These are phyloP conservation scores for Ditula angustiorana DNA, from an alignment of 2,888 invertebrate genomes.

Conservation along the genomic window DNA sequence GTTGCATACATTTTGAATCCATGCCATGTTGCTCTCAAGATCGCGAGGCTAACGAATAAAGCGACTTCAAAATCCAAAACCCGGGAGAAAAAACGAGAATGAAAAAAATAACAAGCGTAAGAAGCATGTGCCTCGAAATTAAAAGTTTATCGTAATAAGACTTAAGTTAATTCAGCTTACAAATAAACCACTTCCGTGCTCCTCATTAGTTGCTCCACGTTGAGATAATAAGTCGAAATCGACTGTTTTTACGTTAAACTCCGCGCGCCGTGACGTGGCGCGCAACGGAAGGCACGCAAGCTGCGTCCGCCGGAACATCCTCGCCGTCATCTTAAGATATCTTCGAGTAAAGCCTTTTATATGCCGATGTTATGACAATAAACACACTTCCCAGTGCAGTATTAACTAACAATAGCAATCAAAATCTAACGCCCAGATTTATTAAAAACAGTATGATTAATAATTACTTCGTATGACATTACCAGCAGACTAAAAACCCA, in stretches of 20 bases:
- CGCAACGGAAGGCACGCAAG: slow-evolving; percentile 68
- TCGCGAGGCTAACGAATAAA: too few species aligned
- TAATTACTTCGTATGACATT: too few species aligned
- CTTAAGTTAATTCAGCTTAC: slow-evolving; percentile 6
- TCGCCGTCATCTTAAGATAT: slow-evolving; percentile 14
- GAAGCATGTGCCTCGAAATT: neutral
- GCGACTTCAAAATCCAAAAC: too few species aligned
- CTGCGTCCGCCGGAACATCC: slow-evolving; percentile 56
- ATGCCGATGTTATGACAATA: neutral
- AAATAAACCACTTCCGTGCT: neutral
- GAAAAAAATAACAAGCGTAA: neutral
- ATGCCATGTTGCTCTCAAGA: too few species aligned
- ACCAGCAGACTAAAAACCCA: too few species aligned
- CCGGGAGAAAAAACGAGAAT: neutral
- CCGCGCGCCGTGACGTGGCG: neutral
- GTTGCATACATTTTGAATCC: too few species aligned
- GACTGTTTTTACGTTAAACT: slow-evolving; percentile 15
- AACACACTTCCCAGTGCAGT: neutral
- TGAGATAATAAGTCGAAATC: neutral
- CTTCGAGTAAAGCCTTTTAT: neutral
- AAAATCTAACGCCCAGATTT: too few species aligned
- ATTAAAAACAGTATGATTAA: too few species aligned
- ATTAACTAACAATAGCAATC: too few species aligned
- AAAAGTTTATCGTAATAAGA: neutral
- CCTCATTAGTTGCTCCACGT: slow-evolving; percentile 5